Percentiles rank a stretch among this genome's conserved stretches.
Evolutionary conservation across 30 jellyfish, hydroid and myxozoan genomes (phyloP).

Genomic region (Rhopilema esculentum): DNA sequence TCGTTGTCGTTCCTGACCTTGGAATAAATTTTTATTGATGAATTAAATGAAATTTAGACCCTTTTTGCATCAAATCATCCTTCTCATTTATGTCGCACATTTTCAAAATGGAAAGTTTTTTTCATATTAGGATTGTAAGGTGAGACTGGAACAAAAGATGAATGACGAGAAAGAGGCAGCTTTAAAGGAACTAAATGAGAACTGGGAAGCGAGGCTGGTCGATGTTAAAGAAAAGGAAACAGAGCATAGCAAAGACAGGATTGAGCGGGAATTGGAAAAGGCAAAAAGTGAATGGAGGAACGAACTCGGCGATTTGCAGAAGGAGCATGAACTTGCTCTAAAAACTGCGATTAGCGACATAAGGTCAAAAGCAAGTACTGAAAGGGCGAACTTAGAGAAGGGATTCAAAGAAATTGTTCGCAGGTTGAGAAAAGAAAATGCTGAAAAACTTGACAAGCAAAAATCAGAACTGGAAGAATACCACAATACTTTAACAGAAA

Average conservation of each 20-base stretch:
- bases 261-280: slow-evolving; percentile 23
- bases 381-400: slow-evolving; percentile 29
- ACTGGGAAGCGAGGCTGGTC: neutral
- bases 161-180: slow-evolving; percentile 22
- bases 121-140: neutral
- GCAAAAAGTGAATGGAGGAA: slow-evolving; percentile 55
- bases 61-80: too few species aligned
- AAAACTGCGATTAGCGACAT: slow-evolving; percentile 17
- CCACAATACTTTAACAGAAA: slow-evolving; percentile 39
- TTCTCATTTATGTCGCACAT: too few species aligned
- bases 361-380: slow-evolving; percentile 12
- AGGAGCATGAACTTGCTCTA: slow-evolving; percentile 60
- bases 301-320: slow-evolving; percentile 61
- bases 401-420: slow-evolving; percentile 49
- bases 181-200: neutral
- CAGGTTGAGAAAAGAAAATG: slow-evolving; percentile 29
- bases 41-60: too few species aligned
- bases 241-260: neutral
- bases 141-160: neutral
- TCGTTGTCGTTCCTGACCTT: too few species aligned
- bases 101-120: neutral
- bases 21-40: too few species aligned
- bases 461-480: slow-evolving; percentile 46
- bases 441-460: slow-evolving; percentile 60
- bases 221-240: neutral